These are phyloP conservation scores for Yoshiicerus persimilis DNA, from an alignment of 1,140 invertebrate species.

Conservation along the genomic window DNA sequence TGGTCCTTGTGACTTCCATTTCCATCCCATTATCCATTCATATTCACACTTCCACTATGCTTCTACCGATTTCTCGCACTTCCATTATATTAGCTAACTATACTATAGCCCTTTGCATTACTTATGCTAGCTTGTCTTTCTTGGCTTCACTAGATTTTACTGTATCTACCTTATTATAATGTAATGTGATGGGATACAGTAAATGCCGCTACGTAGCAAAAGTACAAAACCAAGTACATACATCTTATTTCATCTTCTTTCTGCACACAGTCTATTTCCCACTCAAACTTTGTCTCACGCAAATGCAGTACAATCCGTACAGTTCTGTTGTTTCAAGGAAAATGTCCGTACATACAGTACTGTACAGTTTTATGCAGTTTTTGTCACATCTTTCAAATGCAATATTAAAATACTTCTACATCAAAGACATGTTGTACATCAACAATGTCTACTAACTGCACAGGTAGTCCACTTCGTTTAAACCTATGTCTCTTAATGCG, in stretches of 20 bases:
- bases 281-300: neutral
- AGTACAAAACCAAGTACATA: neutral
- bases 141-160: neutral
- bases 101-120: neutral
- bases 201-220: neutral
- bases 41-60: neutral
- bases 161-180: neutral
- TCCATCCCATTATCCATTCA: constrained; percentile 19
- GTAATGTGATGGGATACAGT: neutral
- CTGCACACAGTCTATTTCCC: neutral
- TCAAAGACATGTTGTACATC: too few relatives aligned
- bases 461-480: too few relatives aligned
- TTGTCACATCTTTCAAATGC: too few relatives aligned
- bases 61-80: neutral
- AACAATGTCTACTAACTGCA: too few relatives aligned
- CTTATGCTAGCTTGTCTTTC: neutral
- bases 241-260: neutral
- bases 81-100: neutral
- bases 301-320: too few relatives aligned
- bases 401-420: too few relatives aligned
- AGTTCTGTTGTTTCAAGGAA: too few relatives aligned
- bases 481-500: too few relatives aligned
- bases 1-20: constrained; percentile 16
- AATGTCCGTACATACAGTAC: too few relatives aligned
- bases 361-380: neutral